Base-by-base conservation (phyloP, 2,888 invertebrate species). In the Therioaphis trifolii region DNA sequence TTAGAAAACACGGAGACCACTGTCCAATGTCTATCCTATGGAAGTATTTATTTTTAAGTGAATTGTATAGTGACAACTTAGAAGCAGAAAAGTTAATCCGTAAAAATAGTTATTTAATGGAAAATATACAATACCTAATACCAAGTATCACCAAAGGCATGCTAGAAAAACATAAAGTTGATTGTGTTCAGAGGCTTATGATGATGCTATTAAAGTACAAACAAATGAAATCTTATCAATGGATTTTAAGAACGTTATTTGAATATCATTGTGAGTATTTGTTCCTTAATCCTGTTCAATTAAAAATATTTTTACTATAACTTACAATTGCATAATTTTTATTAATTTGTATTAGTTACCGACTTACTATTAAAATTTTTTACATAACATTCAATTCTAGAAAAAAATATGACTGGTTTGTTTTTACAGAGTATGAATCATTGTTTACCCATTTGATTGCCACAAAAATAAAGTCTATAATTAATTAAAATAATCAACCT, bases 21-120 rank as follows among this genome's bases (percentile, higher is more conserved):
- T 52, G 84, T 76, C 78, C 76, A 58, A 52, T 85, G 63, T 46
- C 68, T 21, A 69, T 84, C 2, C 21, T 85, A 14, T 85, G 85
- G 85, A 85, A 84, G 63, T 40, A 84, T 74, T 82, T 85, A 40
- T 85, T 85, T 43, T 35, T 84, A 29, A 85, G 85, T 29, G 80
- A 85, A 79, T 66, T 84, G 72, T 84, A 58, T 49, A 55, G 79
- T 61, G 84, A 85, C 52, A 77, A 85, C 12, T 5, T 76, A 40
- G 76, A 80, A 35, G 84, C 85, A 7, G 77, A 85, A 49, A 52
- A 77, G 21, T 82, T 85, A 68, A 18, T 85, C 21, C 11, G 5
- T 15, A 18, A 68, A 14, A 58, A 85, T 63, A 76, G 66, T 52
- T 29, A 84, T n/a, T 77, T 85, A 66, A 77, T 84, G 5, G 52